These are phyloP conservation scores for Poicephalus meyeri DNA, from an alignment of 2,113 vertebrate genomes.

Conservation along the genomic window DNA sequence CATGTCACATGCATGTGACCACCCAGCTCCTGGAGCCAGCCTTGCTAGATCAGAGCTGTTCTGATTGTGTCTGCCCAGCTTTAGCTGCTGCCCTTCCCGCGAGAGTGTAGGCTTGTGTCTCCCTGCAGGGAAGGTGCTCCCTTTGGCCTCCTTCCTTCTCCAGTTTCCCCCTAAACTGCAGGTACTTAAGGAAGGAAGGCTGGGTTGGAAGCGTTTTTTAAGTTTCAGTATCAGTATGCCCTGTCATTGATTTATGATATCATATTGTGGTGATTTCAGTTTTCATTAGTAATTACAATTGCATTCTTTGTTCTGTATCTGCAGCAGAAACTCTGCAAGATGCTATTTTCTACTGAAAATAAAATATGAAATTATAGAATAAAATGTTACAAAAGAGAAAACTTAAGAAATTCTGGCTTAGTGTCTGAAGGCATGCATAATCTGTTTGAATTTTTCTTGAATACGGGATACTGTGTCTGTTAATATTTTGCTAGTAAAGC, in stretches of 20 bases:
- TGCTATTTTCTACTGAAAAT: not conserved
- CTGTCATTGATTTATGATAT: not conserved
- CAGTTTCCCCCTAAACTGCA: not conserved
- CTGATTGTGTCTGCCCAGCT: not conserved
- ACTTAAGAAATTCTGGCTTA: not conserved
- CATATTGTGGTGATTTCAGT: not conserved
- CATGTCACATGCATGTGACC: accelerated
- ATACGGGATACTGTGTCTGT: not conserved
- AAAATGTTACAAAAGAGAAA: not conserved
- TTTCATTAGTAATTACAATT: not conserved
- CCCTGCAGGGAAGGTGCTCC: not conserved
- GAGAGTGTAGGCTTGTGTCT: not conserved
- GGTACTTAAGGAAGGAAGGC: not conserved
- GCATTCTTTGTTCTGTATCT: not conserved
- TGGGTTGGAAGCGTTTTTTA: not conserved
- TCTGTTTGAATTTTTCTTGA: not conserved
- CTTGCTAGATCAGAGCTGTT: not conserved
- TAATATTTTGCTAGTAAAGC: not conserved
- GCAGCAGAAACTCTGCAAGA: not conserved
- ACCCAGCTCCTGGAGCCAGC: not conserved
- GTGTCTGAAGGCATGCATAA: not conserved
- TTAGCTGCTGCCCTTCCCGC: not conserved
- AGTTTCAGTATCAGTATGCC: not conserved
- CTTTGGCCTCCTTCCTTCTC: accelerated
- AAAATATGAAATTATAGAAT: not conserved